phyloP scores from a whole-genome alignment of 2,113 vertebrate species.

The Rhodinocichla rosea region DNA sequence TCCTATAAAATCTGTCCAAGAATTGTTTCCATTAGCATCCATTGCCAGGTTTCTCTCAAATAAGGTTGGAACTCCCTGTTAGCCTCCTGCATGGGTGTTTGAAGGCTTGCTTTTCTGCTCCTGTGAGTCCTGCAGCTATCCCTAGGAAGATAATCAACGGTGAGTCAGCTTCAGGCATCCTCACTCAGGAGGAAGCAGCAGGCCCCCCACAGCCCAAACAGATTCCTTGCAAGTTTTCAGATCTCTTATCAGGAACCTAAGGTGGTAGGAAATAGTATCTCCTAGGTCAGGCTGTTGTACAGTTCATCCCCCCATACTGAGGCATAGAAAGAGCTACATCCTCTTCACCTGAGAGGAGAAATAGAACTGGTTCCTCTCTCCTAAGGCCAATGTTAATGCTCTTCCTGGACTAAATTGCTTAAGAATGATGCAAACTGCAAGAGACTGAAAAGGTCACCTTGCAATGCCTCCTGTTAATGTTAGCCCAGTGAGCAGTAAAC shows the following conservation, averaged over 20 bases:
- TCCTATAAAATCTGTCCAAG: neutral
- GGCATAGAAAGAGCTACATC: neutral
- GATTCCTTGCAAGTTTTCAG: neutral
- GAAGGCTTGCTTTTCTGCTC: neutral
- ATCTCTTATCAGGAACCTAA: neutral
- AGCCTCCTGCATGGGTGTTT: neutral
- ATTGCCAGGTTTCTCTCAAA: neutral
- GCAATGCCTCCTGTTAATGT: conserved; percentile 12
- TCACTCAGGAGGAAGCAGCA: neutral
- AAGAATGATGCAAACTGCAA: conserved; percentile 54
- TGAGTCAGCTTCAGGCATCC: neutral
- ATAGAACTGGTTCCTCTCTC: neutral
- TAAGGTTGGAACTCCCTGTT: neutral
- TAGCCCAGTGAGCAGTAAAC: conserved; percentile 24
- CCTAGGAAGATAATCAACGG: neutral
- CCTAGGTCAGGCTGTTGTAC: neutral
- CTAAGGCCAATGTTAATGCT: conserved; percentile 5
- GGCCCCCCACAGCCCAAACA: accelerated
- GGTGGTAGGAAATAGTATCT: neutral
- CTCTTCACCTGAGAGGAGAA: neutral
- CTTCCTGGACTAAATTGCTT: conserved; percentile 12
- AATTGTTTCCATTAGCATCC: neutral
- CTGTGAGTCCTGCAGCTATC: neutral
- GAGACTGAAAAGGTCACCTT: conserved; percentile 65
- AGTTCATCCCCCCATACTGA: neutral